These are phyloP conservation scores for Poeciliopsis infans DNA, from an alignment of 2,797 vertebrate genomes.

Conservation along the genomic window DNA sequence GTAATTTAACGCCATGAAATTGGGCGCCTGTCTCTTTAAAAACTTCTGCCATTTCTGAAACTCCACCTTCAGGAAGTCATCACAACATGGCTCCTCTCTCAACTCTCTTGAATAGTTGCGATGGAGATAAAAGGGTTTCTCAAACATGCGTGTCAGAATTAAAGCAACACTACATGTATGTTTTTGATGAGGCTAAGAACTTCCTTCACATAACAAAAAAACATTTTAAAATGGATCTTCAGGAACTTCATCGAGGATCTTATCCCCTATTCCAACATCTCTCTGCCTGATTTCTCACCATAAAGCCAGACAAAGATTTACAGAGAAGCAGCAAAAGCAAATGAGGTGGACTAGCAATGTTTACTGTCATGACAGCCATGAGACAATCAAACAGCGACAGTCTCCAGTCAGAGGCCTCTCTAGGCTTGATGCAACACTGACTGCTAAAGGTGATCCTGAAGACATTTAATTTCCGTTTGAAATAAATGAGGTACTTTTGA, in stretches of 20 bases:
- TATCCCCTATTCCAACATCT: neutral
- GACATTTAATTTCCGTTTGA: neutral
- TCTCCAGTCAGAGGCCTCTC: neutral
- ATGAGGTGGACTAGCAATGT: neutral
- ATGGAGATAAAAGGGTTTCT: too few relatives aligned
- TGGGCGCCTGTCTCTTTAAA: too few relatives aligned
- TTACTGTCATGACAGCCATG: neutral
- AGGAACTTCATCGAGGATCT: neutral
- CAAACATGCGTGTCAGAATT: too few relatives aligned
- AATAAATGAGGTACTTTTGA: neutral
- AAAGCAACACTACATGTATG: too few relatives aligned
- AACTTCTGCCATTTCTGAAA: too few relatives aligned
- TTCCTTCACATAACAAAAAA: neutral
- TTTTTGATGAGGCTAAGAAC: neutral
- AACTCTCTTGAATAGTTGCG: too few relatives aligned
- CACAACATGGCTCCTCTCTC: too few relatives aligned
- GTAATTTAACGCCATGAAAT: too few relatives aligned
- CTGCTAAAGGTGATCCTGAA: neutral
- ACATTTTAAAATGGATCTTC: neutral
- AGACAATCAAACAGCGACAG: neutral
- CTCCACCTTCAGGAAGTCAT: too few relatives aligned
- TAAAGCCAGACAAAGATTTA: neutral
- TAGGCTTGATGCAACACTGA: neutral
- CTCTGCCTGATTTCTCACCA: neutral
- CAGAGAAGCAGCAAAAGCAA: neutral